Conservation (phyloP, 2,888 invertebrate genomes). For the Lasioglossum vierecki region DNA sequence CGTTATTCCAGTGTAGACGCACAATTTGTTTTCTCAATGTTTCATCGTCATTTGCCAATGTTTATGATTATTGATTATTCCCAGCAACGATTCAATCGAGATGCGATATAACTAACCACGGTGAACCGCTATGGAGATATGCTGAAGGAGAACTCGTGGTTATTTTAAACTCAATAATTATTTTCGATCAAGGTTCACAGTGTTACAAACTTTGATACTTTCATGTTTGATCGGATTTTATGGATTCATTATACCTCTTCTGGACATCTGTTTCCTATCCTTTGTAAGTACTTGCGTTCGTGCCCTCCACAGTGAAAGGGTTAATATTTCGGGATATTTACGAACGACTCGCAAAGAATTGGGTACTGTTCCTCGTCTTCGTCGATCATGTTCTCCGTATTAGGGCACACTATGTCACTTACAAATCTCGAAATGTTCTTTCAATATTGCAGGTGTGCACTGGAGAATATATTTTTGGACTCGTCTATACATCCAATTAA, state of each 20-base stretch:
- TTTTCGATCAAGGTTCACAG: neutral
- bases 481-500: neutral
- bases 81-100: neutral
- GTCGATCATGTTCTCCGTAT: constrained; percentile 11
- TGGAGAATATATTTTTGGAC: constrained; percentile 48
- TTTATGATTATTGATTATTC: neutral
- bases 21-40: neutral
- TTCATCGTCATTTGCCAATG: neutral
- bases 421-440: constrained; percentile 37
- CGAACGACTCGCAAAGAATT: constrained; percentile 42
- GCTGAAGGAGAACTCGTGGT: neutral
- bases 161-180: neutral
- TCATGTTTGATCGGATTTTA: neutral
- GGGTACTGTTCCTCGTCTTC: constrained; percentile 28
- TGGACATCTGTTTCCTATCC: neutral
- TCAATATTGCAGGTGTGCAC: constrained; percentile 38
- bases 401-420: constrained; percentile 17
- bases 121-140: neutral
- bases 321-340: constrained; percentile 41
- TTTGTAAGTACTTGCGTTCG: neutral
- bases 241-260: neutral
- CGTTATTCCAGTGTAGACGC: neutral
- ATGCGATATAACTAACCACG: neutral
- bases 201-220: neutral
- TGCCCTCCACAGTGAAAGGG: constrained; percentile 13